Base-by-base conservation (phyloP, 2,113 vertebrate genomes). In the Bubo bubo region DNA sequence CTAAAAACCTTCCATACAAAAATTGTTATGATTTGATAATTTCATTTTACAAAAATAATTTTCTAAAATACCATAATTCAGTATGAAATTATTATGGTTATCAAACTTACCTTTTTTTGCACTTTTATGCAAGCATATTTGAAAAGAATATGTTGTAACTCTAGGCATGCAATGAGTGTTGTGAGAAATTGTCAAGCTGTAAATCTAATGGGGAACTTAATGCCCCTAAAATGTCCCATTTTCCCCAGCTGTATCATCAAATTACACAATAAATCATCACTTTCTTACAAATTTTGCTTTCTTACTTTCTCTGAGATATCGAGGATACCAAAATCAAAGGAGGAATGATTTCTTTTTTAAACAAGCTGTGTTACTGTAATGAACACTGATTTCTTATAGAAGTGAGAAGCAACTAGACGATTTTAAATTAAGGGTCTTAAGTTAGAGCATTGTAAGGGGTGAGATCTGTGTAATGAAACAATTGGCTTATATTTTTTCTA, bases 331-430 rank as follows among this genome's bases (percentile, higher is more conserved):
- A 30, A 90, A 79, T 76, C 49, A 60, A 66, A 68, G 18, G 28
- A 50, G 21, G 20, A 67, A 37, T 39, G 37, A 58, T 81, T 68
- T 52, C 79, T 81, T 62, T 58, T 68, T 14, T 6, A 45, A 43
- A 58, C 30, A 39, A 79, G 17, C 30, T 86, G 18, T 21, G 8
- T 60, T 50, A 39, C 18, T 70, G 43, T 53, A 43, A 34, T 49
- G 35, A 71, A 26, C 20, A 26, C 11, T 41, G 12, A 35, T 71
- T 79, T 66, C 60, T 74, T 21, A 27, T 34, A 32, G 52, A 67
- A 23, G 16, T 26, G 16, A 32, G 82, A 88, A 67, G 10, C 71
- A 83, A 16, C 12, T 22, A 1, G 0, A 27, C 0, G 0, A 35
- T 76, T 79, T 75, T 64, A 60, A 82, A 64, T 30, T 56, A 22